These are phyloP conservation scores for Cryptotermes secundus DNA, from an alignment of 1,140 invertebrate species.

Conservation along the genomic window DNA sequence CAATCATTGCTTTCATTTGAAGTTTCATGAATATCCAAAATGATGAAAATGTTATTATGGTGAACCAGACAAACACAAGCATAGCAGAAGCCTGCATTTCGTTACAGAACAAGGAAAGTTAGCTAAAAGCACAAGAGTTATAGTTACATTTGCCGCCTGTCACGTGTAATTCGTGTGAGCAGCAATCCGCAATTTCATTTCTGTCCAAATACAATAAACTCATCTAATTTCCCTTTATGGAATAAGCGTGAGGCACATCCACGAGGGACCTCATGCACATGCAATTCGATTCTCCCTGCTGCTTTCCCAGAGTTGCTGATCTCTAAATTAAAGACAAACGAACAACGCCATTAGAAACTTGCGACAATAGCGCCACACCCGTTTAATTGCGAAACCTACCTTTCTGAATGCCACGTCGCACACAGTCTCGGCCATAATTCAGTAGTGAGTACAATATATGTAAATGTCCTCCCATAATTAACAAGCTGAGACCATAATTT, in stretches of 20 bases:
- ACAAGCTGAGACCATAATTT: not conserved
- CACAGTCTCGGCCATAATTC: not conserved
- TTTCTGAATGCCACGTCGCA: not conserved
- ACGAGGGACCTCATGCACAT: not conserved
- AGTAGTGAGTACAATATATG: not conserved
- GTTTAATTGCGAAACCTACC: not conserved
- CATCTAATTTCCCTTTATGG: not conserved
- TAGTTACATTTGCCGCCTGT: too few relatives aligned
- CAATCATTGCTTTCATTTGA: too few relatives aligned
- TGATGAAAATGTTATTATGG: too few relatives aligned
- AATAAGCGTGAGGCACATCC: not conserved
- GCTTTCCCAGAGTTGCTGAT: too few relatives aligned
- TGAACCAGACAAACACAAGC: too few relatives aligned
- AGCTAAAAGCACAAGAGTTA: too few relatives aligned
- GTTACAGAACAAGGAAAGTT: too few relatives aligned
- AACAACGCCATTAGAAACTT: not conserved
- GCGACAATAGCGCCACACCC: not conserved
- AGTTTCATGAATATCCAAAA: too few relatives aligned
- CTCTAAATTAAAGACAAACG: too few relatives aligned
- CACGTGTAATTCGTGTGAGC: too few relatives aligned
- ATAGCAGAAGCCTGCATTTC: too few relatives aligned
- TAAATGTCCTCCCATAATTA: not conserved
- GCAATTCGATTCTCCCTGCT: not conserved
- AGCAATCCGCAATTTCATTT: not conserved
- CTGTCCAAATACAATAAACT: not conserved